Percentiles rank a stretch among this genome's conserved stretches.
Conservation (phyloP, 2,113 vertebrate genomes). For the Platysternon megacephalum region DNA sequence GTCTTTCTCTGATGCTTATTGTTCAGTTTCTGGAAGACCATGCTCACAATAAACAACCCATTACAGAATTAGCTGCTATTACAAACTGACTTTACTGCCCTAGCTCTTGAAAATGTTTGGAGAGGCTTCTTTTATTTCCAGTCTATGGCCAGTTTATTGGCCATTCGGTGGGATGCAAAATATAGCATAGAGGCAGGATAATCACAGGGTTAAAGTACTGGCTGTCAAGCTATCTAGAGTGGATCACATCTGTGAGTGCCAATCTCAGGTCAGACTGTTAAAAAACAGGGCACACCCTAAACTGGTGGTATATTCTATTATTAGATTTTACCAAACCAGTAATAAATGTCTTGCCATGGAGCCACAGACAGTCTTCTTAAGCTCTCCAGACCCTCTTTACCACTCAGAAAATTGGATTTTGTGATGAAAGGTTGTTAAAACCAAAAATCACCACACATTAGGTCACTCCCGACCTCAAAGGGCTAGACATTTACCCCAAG, state of each 20-base stretch:
- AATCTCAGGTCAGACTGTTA: too few relatives aligned
- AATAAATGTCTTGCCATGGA: not conserved
- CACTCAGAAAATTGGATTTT: not conserved
- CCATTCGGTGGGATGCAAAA: not conserved
- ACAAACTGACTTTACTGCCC: not conserved
- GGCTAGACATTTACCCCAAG: too few relatives aligned
- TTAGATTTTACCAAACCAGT: not conserved
- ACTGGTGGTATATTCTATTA: not conserved
- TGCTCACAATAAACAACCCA: not conserved
- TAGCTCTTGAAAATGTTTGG: slow-evolving; percentile 1
- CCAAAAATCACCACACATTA: not conserved
- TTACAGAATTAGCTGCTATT: not conserved
- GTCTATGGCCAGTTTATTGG: not conserved
- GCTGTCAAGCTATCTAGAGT: too few relatives aligned
- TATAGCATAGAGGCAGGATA: not conserved
- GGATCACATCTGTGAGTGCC: too few relatives aligned
- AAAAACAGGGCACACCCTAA: too few relatives aligned
- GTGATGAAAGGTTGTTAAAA: not conserved
- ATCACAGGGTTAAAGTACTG: not conserved
- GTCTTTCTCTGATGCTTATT: not conserved
- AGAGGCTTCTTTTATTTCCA: not conserved
- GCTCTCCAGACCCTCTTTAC: not conserved
- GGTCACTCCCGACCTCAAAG: too few relatives aligned
- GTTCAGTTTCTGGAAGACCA: not conserved
- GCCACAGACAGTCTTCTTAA: not conserved